Evolutionary conservation across 2,113 vertebrate species (phyloP).

Genomic region (Otis tarda): DNA sequence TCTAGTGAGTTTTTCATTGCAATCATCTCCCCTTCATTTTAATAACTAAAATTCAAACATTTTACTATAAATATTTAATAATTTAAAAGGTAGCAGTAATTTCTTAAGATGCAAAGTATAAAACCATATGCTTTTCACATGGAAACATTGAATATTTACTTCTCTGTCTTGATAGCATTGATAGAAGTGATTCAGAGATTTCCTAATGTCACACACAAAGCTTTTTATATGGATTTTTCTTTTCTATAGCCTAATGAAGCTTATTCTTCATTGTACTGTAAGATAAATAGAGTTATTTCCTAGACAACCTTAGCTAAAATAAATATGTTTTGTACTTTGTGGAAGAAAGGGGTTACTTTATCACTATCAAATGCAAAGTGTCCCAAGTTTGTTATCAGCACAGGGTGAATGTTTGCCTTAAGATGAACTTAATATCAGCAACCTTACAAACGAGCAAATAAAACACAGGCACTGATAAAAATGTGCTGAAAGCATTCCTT

Average conservation of each 20-base stretch:
- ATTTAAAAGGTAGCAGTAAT: neutral
- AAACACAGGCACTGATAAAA: conserved; percentile 24
- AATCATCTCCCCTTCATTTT: neutral
- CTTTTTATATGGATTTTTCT: neutral
- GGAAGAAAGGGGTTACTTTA: neutral
- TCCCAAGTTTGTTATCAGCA: neutral
- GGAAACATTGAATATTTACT: neutral
- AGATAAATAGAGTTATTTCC: neutral
- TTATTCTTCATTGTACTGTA: neutral
- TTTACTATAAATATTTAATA: neutral
- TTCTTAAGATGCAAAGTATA: neutral
- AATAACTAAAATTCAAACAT: neutral
- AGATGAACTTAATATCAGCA: conserved; percentile 38
- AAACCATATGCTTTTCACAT: neutral
- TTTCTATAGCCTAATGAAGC: neutral
- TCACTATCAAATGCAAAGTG: neutral
- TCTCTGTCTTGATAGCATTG: neutral
- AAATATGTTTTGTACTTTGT: conserved; percentile 8
- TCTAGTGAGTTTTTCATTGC: neutral
- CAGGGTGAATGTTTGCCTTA: neutral
- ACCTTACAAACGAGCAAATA: conserved; percentile 29
- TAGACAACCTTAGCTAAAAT: neutral
- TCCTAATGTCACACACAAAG: neutral
- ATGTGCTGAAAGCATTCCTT: conserved; percentile 14
- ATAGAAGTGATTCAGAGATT: neutral